These are phyloP conservation scores for Coluber constrictor DNA, from an alignment of 2,797 vertebrate species.

Conservation along the genomic window DNA sequence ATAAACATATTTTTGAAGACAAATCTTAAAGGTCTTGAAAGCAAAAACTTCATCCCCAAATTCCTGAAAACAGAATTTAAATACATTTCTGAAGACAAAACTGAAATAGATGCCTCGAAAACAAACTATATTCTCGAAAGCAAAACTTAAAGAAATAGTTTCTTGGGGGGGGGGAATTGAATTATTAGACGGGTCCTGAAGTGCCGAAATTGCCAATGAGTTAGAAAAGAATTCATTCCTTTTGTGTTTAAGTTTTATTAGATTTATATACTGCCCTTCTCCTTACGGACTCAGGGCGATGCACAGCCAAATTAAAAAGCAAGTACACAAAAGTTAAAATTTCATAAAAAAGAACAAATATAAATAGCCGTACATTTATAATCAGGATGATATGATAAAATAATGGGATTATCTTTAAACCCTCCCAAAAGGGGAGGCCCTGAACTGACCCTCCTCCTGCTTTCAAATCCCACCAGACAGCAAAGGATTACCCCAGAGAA, in stretches of 20 bases:
- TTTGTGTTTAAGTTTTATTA: too few relatives aligned
- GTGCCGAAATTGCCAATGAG: not conserved
- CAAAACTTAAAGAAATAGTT: too few relatives aligned
- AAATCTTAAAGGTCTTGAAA: not conserved
- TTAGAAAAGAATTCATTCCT: not conserved
- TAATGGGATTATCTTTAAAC: not conserved
- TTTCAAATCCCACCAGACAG: not conserved
- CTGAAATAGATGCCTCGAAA: not conserved
- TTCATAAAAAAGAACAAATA: too few relatives aligned
- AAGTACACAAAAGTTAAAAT: too few relatives aligned
- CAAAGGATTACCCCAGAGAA: not conserved
- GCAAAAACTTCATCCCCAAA: not conserved
- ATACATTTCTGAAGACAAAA: too few relatives aligned
- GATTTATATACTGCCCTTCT: too few relatives aligned
- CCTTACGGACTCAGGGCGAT: too few relatives aligned
- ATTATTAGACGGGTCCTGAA: not conserved
- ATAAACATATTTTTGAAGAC: too few relatives aligned
- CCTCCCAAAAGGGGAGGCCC: not conserved
- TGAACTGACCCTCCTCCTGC: not conserved
- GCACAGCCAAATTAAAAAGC: too few relatives aligned
- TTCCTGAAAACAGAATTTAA: not conserved
- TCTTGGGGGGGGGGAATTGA: too few relatives aligned
- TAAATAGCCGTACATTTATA: too few relatives aligned
- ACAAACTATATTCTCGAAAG: too few relatives aligned
- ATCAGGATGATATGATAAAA: not conserved